Percentiles rank a stretch among this genome's conserved stretches.
Evolutionary conservation across 1,140 invertebrate genomes (phyloP).

Genomic region (Cephus cinctus): DNA sequence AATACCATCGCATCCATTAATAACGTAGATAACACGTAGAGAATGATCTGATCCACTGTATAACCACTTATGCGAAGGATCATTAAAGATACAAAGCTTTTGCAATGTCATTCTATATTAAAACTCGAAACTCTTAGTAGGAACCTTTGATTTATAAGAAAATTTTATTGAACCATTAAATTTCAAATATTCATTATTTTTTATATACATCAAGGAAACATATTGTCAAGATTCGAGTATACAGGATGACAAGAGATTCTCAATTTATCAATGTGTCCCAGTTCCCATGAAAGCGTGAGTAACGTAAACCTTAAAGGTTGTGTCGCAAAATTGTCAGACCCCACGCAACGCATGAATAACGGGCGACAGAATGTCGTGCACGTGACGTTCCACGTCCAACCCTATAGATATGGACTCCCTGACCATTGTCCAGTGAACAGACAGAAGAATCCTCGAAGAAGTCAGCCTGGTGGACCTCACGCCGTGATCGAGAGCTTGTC

Average conservation of each 20-base stretch:
- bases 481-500: constrained; percentile 40
- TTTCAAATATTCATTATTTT: too few species aligned
- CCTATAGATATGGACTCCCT: constrained; percentile 25
- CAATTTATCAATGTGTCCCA: too few species aligned
- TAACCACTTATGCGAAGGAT: constrained; percentile 6
- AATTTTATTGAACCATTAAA: too few species aligned
- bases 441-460: constrained; percentile 34
- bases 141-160: too few species aligned
- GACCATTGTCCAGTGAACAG: constrained; percentile 37
- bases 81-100: constrained; percentile 11
- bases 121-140: too few species aligned
- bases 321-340: too few species aligned
- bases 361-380: constrained; percentile 38
- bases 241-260: too few species aligned
- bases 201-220: too few species aligned
- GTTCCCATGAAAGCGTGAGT: too few species aligned
- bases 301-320: too few species aligned
- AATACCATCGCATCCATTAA: constrained; percentile 20
- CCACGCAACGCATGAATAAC: constrained; percentile 26
- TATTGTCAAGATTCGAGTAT: too few species aligned
- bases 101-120: constrained; percentile 24
- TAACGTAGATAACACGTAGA: constrained; percentile 26
- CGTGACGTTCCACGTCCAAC: constrained; percentile 41
- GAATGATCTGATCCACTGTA: constrained; percentile 15
- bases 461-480: constrained; percentile 36